Conservation (phyloP, 2,797 vertebrate species). For the Molossus molossus region DNA sequence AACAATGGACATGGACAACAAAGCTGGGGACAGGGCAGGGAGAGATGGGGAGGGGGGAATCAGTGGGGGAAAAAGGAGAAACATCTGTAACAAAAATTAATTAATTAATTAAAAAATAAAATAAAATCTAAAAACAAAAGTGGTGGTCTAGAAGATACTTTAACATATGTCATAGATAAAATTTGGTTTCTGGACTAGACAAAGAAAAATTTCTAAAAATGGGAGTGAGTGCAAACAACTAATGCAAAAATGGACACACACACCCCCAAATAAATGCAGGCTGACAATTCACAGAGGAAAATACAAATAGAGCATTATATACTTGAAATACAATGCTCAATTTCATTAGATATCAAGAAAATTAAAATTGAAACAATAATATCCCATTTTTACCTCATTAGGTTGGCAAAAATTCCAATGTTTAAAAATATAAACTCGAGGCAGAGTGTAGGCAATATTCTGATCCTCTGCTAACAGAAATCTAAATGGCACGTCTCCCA, state of each 20-base stretch:
- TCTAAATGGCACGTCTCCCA: background rate
- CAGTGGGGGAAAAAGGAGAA: no score
- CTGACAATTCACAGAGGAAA: background rate
- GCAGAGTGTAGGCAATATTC: background rate
- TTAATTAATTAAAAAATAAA: no score
- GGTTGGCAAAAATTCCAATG: background rate
- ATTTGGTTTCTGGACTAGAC: constrained; percentile 29
- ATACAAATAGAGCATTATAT: background rate
- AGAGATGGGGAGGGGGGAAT: no score
- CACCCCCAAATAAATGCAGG: background rate
- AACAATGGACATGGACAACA: no score
- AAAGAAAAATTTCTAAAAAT: constrained; percentile 20
- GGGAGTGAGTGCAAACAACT: background rate
- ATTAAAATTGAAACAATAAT: background rate
- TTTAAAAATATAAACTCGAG: background rate
- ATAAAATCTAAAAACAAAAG: background rate
- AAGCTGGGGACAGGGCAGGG: no score
- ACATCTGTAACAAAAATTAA: no score
- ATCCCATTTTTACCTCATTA: background rate
- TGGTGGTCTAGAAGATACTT: background rate
- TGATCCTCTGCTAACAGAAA: background rate
- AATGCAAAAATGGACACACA: background rate
- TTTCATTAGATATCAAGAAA: background rate
- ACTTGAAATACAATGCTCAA: background rate
- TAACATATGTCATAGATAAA: constrained; percentile 11